Percentiles rank a stretch among this genome's conserved stretches.
Conservation (phyloP, 1,140 invertebrate genomes). For the Drosophila mojavensis region DNA sequence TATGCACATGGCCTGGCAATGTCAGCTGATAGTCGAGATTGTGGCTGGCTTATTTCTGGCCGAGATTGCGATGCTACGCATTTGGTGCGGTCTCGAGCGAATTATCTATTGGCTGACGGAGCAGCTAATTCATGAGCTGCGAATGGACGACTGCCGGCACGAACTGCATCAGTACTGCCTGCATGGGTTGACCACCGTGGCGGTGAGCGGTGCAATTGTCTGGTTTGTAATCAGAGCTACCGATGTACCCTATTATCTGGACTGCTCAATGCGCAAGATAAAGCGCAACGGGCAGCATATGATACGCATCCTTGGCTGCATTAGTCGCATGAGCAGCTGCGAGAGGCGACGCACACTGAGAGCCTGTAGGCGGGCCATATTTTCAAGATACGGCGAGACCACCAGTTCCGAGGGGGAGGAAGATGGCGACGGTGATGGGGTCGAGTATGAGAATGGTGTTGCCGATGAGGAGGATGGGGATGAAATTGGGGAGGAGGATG, state of each 20-base stretch:
- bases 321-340: constrained; percentile 17
- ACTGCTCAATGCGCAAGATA: neutral
- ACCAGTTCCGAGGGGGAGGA: neutral
- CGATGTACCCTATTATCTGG: constrained; percentile 8
- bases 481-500: neutral
- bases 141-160: neutral
- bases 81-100: constrained; percentile 61
- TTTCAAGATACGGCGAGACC: neutral
- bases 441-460: neutral
- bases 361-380: constrained; percentile 34
- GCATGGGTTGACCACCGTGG: constrained; percentile 29
- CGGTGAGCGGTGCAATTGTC: constrained; percentile 16
- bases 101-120: constrained; percentile 31
- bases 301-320: constrained; percentile 19
- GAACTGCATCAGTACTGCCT: constrained; percentile 32
- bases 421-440: neutral
- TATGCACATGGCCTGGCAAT: constrained; percentile 37
- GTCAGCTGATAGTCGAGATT: constrained; percentile 40
- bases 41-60: constrained; percentile 40
- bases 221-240: constrained; percentile 58
- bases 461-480: neutral
- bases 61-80: constrained; percentile 44
- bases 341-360: constrained; percentile 22
- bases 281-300: neutral
- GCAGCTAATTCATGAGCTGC: neutral